A percentile compares a stretch with the other conserved stretches of the same genome.
Conservation (phyloP, 2,113 vertebrate genomes). For the Planiliza haematocheilus region DNA sequence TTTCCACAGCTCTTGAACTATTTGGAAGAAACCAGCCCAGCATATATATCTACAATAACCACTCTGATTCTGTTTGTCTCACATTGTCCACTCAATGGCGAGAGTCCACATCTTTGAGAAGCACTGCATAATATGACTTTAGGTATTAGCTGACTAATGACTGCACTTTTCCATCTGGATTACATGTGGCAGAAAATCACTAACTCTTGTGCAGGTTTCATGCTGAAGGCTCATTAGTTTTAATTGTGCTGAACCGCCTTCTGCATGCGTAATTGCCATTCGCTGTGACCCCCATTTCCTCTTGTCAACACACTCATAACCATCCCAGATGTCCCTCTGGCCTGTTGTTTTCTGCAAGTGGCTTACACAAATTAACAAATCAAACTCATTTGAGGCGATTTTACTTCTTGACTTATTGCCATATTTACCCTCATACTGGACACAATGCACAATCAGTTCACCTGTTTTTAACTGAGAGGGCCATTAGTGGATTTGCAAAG, state of each 20-base stretch:
- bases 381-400: constrained; percentile 24
- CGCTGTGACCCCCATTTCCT: constrained; percentile 77
- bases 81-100: constrained; percentile 13
- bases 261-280: constrained; percentile 76
- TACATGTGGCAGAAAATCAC: constrained; percentile 80
- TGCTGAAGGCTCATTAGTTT: constrained; percentile 80
- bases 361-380: constrained; percentile 33
- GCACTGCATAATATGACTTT: constrained; percentile 36
- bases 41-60: background rate
- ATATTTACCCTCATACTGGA: constrained; percentile 36
- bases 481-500: constrained; percentile 48
- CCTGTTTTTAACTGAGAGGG: constrained; percentile 37
- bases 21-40: background rate
- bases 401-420: constrained; percentile 30
- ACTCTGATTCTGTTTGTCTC: constrained; percentile 10
- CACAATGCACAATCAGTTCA: constrained; percentile 24
- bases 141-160: constrained; percentile 58
- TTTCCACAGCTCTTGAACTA: background rate
- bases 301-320: constrained; percentile 73
- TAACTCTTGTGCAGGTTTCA: constrained; percentile 68
- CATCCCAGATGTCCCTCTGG: constrained; percentile 68
- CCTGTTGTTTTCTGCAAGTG: constrained; percentile 50
- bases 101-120: constrained; percentile 31
- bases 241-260: constrained; percentile 76
- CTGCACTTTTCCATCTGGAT: constrained; percentile 75